phyloP scores from a whole-genome alignment of 2,797 vertebrate genomes.

The Ispidina picta region DNA sequence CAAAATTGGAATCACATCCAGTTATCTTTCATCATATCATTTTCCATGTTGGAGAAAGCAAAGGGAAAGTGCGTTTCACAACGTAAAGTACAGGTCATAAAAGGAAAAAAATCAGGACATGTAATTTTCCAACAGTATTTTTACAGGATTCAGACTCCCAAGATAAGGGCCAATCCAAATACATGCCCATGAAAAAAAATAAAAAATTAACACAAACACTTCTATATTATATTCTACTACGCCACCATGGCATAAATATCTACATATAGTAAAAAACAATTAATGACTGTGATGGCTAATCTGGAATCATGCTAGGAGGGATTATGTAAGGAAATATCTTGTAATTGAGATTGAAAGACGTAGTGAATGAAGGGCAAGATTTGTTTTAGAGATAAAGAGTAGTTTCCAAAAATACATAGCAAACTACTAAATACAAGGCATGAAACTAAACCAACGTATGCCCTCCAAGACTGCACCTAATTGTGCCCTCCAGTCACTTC shows the following conservation, averaged over 20 bases:
- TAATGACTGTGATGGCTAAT: neutral
- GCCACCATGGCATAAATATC: neutral
- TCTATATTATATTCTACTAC: neutral
- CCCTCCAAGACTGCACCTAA: neutral
- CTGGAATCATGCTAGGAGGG: neutral
- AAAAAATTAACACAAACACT: neutral
- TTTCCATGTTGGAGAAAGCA: neutral
- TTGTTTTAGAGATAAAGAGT: neutral
- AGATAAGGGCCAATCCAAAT: neutral
- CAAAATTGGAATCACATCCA: neutral
- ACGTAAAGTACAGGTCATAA: neutral
- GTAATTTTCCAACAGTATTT: neutral
- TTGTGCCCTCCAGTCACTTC: neutral
- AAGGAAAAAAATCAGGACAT: neutral
- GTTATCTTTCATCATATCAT: neutral
- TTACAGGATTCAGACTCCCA: neutral
- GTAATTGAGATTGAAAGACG: neutral
- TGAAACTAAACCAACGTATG: neutral
- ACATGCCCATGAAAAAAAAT: neutral
- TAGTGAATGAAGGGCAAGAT: neutral
- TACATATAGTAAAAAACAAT: neutral
- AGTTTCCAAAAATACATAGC: neutral
- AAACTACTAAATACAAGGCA: neutral
- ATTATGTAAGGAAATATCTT: neutral
- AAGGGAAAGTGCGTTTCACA: neutral